phyloP scores from a whole-genome alignment of 2,888 invertebrate genomes.

The Gymnoscelis rufifasciata region DNA sequence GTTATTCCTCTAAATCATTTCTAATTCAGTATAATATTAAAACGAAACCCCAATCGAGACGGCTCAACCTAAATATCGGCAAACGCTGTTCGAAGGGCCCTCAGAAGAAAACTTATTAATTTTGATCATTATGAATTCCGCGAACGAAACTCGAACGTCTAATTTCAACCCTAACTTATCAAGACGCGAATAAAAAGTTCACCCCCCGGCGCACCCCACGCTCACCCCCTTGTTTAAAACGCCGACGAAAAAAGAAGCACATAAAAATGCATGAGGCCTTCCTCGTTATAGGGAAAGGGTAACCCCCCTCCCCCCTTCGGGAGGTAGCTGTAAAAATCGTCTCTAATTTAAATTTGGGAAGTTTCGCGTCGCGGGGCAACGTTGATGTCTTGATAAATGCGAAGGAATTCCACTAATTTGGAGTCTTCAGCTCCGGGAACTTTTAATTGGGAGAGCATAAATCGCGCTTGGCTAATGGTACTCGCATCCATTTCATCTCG shows the following conservation, averaged over 20 bases:
- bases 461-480: conserved; percentile 64
- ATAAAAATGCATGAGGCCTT: conserved; percentile 81
- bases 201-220: conserved; percentile 68
- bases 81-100: conserved; percentile 57
- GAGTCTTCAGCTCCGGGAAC: conserved; percentile 69
- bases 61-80: conserved; percentile 41
- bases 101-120: conserved; percentile 79
- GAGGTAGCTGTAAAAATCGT: conserved; percentile 80
- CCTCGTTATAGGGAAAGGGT: conserved; percentile 81
- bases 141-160: conserved; percentile 80
- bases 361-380: conserved; percentile 73
- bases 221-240: conserved; percentile 80
- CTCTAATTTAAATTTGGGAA: conserved; percentile 80
- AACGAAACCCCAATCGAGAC: conserved; percentile 23
- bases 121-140: conserved; percentile 80
- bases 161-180: conserved; percentile 81
- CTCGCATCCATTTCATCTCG: conserved; percentile 66
- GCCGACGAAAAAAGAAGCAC: conserved; percentile 80
- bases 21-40: conserved; percentile 22
- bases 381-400: conserved; percentile 79
- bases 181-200: conserved; percentile 80
- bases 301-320: conserved; percentile 61
- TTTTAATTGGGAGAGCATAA: conserved; percentile 77
- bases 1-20: not conserved
- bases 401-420: conserved; percentile 75